These are phyloP conservation scores for Strigamia crassipes DNA, from an alignment of 2,888 invertebrate species.

Conservation along the genomic window DNA sequence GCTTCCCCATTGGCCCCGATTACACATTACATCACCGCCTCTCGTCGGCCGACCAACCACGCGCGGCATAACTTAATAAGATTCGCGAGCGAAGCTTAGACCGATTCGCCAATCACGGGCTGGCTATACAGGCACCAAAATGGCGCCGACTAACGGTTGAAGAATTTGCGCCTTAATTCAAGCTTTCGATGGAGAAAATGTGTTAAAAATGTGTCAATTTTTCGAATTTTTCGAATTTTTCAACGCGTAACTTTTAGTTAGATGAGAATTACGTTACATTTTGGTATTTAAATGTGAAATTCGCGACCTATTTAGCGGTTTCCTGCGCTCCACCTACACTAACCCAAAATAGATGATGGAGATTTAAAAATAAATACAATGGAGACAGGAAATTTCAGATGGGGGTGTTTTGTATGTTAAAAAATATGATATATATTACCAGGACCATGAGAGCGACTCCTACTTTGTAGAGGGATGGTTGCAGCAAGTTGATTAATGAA, in stretches of 20 bases:
- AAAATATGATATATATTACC: neutral
- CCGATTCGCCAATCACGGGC: neutral
- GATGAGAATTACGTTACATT: too few species aligned
- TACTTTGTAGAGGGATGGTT: slow-evolving; percentile 23
- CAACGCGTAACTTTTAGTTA: too few species aligned
- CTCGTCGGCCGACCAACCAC: neutral
- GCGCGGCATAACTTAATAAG: neutral
- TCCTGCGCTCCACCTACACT: neutral
- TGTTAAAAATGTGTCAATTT: neutral
- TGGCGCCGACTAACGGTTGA: slow-evolving; percentile 2
- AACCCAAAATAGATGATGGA: neutral
- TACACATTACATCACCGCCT: neutral
- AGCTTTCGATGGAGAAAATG: neutral
- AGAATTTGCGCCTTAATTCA: neutral
- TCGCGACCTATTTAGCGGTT: neutral
- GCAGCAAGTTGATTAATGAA: slow-evolving; percentile 18
- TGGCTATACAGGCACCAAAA: neutral
- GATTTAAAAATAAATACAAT: neutral
- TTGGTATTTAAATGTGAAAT: neutral
- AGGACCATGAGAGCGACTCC: slow-evolving; percentile 30
- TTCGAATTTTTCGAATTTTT: too few species aligned
- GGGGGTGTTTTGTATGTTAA: neutral
- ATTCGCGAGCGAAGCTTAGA: neutral
- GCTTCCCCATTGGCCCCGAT: neutral
- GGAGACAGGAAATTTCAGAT: neutral